These are phyloP conservation scores for Hipposideros larvatus DNA, from an alignment of 2,797 vertebrate species.

Conservation along the genomic window DNA sequence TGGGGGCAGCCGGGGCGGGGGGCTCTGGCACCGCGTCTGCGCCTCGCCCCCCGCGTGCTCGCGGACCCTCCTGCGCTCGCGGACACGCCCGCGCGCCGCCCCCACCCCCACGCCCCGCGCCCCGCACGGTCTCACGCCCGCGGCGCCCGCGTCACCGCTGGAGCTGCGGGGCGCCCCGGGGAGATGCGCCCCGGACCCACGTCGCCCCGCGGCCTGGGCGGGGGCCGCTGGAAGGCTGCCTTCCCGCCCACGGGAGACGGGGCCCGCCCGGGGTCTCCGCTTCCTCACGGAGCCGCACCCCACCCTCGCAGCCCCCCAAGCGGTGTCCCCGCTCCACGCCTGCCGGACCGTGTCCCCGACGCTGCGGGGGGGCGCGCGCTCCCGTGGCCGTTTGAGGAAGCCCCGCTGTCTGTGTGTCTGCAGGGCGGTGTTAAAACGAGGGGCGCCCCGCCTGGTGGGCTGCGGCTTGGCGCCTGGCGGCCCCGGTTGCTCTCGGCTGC, in stretches of 20 bases:
- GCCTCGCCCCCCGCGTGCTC: too few species aligned
- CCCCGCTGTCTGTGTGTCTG: not conserved
- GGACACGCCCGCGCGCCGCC: not conserved
- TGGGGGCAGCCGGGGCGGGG: too few species aligned
- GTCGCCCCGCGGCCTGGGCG: not conserved
- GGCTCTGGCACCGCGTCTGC: too few species aligned
- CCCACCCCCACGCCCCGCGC: not conserved
- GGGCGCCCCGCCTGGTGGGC: conserved; percentile 32
- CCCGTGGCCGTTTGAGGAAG: not conserved
- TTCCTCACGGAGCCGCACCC: not conserved
- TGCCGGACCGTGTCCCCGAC: not conserved
- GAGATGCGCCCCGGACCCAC: not conserved
- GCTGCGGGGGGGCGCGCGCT: not conserved
- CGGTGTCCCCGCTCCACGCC: not conserved
- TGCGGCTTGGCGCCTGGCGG: not conserved
- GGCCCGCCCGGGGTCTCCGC: not conserved
- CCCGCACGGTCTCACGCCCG: not conserved
- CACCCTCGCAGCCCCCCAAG: not conserved
- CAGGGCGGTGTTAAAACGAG: not conserved
- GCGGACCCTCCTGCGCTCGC: not conserved
- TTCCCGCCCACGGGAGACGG: not conserved
- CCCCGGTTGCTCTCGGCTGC: too few species aligned
- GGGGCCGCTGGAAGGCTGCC: not conserved
- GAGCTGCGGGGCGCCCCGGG: not conserved
- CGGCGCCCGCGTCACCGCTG: not conserved